A percentile compares a stretch with the other conserved stretches of the same genome.
These are phyloP conservation scores for Disparrhopalites patrizii DNA, from an alignment of 2,888 invertebrate species.

Conservation along the genomic window DNA sequence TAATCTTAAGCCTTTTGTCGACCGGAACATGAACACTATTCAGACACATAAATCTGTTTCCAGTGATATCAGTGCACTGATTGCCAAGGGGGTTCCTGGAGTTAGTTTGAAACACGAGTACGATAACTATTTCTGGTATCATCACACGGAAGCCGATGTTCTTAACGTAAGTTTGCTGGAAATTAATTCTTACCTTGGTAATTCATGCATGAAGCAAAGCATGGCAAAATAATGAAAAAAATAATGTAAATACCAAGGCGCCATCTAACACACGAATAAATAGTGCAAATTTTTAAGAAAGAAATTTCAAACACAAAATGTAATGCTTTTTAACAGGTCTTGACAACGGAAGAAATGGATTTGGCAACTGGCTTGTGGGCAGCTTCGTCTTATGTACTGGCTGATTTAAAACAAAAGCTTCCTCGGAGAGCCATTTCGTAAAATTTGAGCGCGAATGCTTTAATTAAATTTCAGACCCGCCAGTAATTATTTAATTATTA, in stretches of 20 bases:
- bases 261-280: no score
- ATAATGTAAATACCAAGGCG: no score
- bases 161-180: no score
- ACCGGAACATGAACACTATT: constrained; percentile 59
- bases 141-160: constrained; percentile 70
- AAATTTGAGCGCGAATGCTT: background rate
- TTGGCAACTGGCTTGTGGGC: constrained; percentile 73
- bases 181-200: no score
- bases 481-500: no score
- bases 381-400: constrained; percentile 68
- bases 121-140: constrained; percentile 69
- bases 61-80: constrained; percentile 65
- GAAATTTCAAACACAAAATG: background rate
- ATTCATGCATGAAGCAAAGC: no score
- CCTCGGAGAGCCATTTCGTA: constrained; percentile 54
- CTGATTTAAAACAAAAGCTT: constrained; percentile 67
- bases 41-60: constrained; percentile 57
- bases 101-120: constrained; percentile 65
- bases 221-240: no score
- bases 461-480: background rate
- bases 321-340: constrained; percentile 44
- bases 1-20: constrained; percentile 61
- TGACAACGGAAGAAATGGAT: constrained; percentile 61
- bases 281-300: background rate
- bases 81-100: constrained; percentile 64